Conservation (phyloP, 1,140 invertebrate genomes). For the Patella vulgata region DNA sequence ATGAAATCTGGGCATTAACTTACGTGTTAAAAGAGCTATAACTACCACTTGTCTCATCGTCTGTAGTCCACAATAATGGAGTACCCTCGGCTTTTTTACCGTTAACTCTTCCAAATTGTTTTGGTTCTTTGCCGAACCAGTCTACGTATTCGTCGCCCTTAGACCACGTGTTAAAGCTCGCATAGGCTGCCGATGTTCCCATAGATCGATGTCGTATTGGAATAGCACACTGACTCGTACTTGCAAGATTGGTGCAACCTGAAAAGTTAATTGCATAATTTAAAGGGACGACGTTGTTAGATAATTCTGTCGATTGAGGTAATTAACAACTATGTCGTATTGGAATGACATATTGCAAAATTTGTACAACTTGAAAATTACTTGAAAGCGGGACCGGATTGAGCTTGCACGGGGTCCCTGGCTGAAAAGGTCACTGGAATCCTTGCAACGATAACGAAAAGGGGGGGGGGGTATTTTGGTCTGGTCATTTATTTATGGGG, state of each 20-base stretch:
- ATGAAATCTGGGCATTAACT: not conserved
- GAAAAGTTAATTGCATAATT: not conserved
- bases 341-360: too few species aligned
- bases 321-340: not conserved
- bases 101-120: too few species aligned
- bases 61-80: conserved; percentile 65
- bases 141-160: conserved; percentile 61
- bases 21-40: conserved; percentile 25
- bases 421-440: too few species aligned
- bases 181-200: conserved; percentile 21
- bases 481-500: too few species aligned
- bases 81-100: conserved; percentile 58
- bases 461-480: too few species aligned
- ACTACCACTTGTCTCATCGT: conserved; percentile 20
- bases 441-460: too few species aligned
- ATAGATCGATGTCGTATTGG: not conserved
- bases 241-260: conserved; percentile 1
- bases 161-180: conserved; percentile 60
- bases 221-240: conserved; percentile 4
- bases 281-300: not conserved
- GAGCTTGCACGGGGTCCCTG: too few species aligned
- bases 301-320: too few species aligned
- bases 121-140: conserved; percentile 60
- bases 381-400: too few species aligned
- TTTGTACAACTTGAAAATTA: not conserved